A percentile compares a stretch with the other conserved stretches of the same genome.
phyloP scores from a whole-genome alignment of 2,113 vertebrate species.

The Elephantulus edwardii region DNA sequence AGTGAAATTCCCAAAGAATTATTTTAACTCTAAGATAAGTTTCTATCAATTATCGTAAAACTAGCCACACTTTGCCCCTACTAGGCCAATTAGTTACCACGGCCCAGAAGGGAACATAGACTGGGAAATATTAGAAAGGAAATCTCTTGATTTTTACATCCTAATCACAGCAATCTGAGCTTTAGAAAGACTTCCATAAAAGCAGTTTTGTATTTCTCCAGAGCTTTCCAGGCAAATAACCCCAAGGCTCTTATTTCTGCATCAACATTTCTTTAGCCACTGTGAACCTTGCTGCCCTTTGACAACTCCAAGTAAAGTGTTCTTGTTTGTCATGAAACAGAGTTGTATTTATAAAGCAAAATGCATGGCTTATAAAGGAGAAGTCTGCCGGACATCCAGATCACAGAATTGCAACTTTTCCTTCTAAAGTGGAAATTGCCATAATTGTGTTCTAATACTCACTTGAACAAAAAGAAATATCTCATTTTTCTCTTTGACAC shows the following conservation, averaged over 20 bases:
- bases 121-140: conserved; percentile 49
- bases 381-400: not conserved
- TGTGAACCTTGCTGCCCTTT: not conserved
- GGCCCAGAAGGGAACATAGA: conserved; percentile 8
- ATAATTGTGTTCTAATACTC: not conserved
- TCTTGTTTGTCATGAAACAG: not conserved
- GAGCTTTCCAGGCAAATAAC: conserved; percentile 29
- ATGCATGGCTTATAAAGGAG: not conserved
- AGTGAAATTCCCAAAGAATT: conserved; percentile 39
- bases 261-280: conserved; percentile 16
- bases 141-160: not conserved
- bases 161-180: conserved; percentile 44
- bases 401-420: not conserved
- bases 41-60: conserved; percentile 8
- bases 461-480: not conserved
- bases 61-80: not conserved
- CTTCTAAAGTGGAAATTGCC: not conserved
- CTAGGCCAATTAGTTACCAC: conserved; percentile 17
- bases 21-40: conserved; percentile 8
- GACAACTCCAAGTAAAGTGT: not conserved
- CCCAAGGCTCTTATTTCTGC: conserved; percentile 27
- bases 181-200: conserved; percentile 14
- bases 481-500: not conserved
- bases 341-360: not conserved
- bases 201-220: conserved; percentile 50